Conservation (phyloP, 2,888 invertebrate genomes). For the Ceramica pisi region DNA sequence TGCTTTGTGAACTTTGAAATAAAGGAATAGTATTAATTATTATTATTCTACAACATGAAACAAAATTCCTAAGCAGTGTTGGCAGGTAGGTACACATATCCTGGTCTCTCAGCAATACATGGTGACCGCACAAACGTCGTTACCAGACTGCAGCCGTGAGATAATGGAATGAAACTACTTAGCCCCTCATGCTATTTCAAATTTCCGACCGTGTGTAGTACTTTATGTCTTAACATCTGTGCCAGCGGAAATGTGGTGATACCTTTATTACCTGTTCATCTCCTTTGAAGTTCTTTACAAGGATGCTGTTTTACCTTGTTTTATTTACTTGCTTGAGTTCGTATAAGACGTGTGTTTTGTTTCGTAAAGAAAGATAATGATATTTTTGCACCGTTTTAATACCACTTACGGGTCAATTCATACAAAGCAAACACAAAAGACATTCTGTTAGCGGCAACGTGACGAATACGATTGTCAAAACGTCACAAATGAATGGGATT, state of each 20-base stretch:
- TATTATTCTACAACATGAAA: neutral
- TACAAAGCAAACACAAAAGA: too few species aligned
- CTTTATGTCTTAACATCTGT: slow-evolving; percentile 41
- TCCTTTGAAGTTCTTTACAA: slow-evolving; percentile 45
- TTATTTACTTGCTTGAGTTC: neutral
- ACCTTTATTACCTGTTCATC: slow-evolving; percentile 54
- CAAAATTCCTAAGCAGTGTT: neutral
- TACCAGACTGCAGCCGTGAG: slow-evolving; percentile 66
- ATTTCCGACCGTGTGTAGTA: slow-evolving; percentile 54
- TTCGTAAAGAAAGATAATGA: neutral
- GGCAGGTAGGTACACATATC: neutral
- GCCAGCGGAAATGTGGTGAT: slow-evolving; percentile 38
- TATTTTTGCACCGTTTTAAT: neutral
- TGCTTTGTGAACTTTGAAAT: too few species aligned
- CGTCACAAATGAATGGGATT: too few species aligned
- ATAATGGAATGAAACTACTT: slow-evolving; percentile 70
- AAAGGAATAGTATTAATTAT: too few species aligned
- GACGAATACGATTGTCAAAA: too few species aligned
- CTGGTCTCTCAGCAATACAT: slow-evolving; percentile 26
- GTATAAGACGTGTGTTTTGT: neutral
- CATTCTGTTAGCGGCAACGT: too few species aligned
- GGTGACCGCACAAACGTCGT: slow-evolving; percentile 56
- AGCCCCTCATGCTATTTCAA: slow-evolving; percentile 66
- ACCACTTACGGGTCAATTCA: too few species aligned
- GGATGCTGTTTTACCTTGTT: slow-evolving; percentile 11